Percentiles rank a stretch among this genome's conserved stretches.
Conservation (phyloP, 2,797 vertebrate species). For the Gorsachius magnificus region DNA sequence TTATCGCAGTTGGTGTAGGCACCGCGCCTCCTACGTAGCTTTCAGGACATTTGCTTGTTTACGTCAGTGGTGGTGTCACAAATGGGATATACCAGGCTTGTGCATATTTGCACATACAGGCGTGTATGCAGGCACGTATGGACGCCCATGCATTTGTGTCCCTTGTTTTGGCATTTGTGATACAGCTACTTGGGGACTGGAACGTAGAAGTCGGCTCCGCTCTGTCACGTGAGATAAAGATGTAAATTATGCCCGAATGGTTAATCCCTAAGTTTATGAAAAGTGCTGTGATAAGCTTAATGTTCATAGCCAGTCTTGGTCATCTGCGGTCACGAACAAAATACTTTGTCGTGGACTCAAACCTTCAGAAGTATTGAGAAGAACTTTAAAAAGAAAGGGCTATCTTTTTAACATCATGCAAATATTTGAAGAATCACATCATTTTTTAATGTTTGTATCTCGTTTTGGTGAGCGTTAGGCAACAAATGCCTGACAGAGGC, state of each 20-base stretch:
- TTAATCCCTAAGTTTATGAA: background rate
- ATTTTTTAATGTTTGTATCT: background rate
- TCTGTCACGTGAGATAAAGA: background rate
- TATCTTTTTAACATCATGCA: background rate
- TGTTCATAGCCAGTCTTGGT: background rate
- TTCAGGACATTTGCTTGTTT: background rate
- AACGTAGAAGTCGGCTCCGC: background rate
- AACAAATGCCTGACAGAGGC: background rate
- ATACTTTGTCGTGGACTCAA: background rate
- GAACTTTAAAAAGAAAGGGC: background rate
- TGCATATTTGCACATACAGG: accelerated
- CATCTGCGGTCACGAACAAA: background rate
- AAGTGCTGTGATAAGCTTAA: background rate
- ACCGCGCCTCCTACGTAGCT: background rate
- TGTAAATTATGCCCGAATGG: background rate
- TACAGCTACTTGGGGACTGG: background rate
- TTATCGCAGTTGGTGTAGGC: background rate
- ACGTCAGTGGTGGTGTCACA: background rate
- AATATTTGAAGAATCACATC: background rate
- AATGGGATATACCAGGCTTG: background rate
- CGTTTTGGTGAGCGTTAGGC: background rate
- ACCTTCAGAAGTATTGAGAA: background rate
- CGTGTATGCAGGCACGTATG: accelerated
- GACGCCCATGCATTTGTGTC: background rate
- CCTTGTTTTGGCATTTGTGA: background rate